phyloP scores from a whole-genome alignment of 2,888 invertebrate species.

The Drosophila formosana region DNA sequence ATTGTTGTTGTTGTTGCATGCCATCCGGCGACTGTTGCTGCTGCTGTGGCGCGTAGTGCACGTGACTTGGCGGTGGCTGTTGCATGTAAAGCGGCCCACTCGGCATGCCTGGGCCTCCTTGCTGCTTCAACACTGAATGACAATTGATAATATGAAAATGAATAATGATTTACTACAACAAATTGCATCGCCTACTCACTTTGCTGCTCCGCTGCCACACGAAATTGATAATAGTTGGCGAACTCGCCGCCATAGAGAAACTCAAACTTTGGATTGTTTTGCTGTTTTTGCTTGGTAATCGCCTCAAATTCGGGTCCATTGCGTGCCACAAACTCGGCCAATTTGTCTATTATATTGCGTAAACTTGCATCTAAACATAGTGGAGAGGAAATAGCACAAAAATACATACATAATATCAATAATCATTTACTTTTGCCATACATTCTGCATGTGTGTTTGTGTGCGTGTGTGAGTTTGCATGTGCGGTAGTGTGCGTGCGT shows the following conservation, averaged over 20 bases:
- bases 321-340: conserved; percentile 99
- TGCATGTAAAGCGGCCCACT: conserved; percentile 62
- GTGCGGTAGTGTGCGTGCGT: conserved; percentile 22
- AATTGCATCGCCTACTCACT: conserved; percentile 87
- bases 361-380: conserved; percentile 91
- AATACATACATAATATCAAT: conserved; percentile 12
- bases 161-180: background rate
- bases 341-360: conserved; percentile 98
- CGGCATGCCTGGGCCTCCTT: conserved; percentile 85
- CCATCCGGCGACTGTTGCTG: conserved; percentile 76
- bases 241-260: conserved; percentile 98
- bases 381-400: conserved; percentile 1
- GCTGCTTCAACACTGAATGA: conserved; percentile 90
- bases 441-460: conserved; percentile 9
- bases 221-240: conserved; percentile 98
- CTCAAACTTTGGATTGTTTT: conserved; percentile 98
- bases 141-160: background rate
- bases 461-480: background rate
- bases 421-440: conserved; percentile 6
- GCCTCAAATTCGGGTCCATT: conserved; percentile 99
- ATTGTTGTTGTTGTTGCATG: conserved; percentile 56
- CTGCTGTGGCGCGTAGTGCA: conserved; percentile 67
- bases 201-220: conserved; percentile 97
- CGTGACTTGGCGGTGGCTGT: conserved; percentile 66
- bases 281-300: conserved; percentile 99